Evolutionary conservation across 2,797 vertebrate species (phyloP), one percentile per base, ranked within the genome.

Genomic region (Tamandua tetradactyla): DNA sequence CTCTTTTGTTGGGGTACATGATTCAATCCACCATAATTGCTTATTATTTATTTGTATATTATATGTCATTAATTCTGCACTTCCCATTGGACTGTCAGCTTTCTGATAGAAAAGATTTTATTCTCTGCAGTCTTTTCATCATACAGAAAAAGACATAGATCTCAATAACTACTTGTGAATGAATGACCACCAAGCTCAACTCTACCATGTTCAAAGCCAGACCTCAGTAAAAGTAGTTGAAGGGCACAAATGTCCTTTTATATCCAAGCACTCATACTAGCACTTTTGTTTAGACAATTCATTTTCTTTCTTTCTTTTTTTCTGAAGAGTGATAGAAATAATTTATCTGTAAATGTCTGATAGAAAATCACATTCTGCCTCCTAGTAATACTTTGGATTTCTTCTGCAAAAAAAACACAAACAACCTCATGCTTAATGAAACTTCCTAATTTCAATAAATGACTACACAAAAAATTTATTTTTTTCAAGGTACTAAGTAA

Each of bases 301-400:
- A 55, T 47, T 37, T 68, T 30, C 61, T 30, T 68, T 30, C 61
- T 30, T 79, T n/a, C 3, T 59, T 89, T 72, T 78, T 47, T 23
- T 30, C 59, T 57, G 44, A 49, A 64, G 13, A 87, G 44, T 40
- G 37, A 62, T 55, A 74, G 22, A 84, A 35, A 55, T 7, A 42
- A 91, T 83, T 78, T 83, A 40, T 87, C 44, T 59, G 18, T 78
- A 22, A 69, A 87, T 25, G 35, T 59, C 30, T 82, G 75, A 57
- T 52, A 84, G 49, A 87, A 89, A 81, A 81, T 85, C n/a, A 86
- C 40, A 85, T 81, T 55, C 25, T 75, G 25, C 42, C 90, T 81
- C 42, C 59, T 15, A 72, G 55, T 68, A 71, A 35, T n/a, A 47
- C 10, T 64, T 64, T 74, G 32, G 3, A 23, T 61, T 91, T 71